Evolutionary conservation across 2,113 vertebrate genomes (phyloP), one percentile per base, ranked within the genome.

Genomic region (Hippocampus abdominalis): DNA sequence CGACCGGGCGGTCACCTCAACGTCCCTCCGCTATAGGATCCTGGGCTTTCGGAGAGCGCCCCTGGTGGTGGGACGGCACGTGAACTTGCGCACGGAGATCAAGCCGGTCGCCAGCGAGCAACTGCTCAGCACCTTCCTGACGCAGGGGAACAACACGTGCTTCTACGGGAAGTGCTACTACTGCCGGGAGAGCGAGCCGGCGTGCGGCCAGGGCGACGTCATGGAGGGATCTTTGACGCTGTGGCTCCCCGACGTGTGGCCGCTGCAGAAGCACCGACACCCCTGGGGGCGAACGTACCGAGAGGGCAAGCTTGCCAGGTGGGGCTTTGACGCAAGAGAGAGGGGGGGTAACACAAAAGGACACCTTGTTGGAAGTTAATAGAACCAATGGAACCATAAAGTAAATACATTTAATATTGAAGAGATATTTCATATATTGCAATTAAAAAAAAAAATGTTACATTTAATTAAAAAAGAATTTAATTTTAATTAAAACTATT

Each of bases 131-230:
- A 99, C 97, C 62, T 99, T 99, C 87, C 90, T 99, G 64, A 93
- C 91, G 66, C 91, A 96, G 80, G 96, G 97, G 96, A 99, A 99
- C 75, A 97, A 96, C 78, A 96, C 94, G 1, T 99, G 97, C 70
- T 99, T 99, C 91, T 99, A 98, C 42, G 97, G 97, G 42, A 99
- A 99, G 88, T 99, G 97, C 87, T 98, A 98, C 78, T 99, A 99
- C 78, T 99, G 97, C 76, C 93, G 97, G 56, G 96, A 99, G 75
- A 97, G 94, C 2, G 97, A 99, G 85, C 97, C 97, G 1, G 97
- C 97, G 0, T 99, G 97, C 87, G 97, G 95, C 0, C 94, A 96
- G 0, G 94, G 94, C 2, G 96, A 98, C 77, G 65, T 91, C 8
- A 98, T 98, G 96, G 97, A 99, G 83, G 97, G 97, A 0, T 96